Evolutionary conservation across 2,888 invertebrate species (phyloP), one percentile per base, ranked within the genome.

Genomic region (Furcula furcula): DNA sequence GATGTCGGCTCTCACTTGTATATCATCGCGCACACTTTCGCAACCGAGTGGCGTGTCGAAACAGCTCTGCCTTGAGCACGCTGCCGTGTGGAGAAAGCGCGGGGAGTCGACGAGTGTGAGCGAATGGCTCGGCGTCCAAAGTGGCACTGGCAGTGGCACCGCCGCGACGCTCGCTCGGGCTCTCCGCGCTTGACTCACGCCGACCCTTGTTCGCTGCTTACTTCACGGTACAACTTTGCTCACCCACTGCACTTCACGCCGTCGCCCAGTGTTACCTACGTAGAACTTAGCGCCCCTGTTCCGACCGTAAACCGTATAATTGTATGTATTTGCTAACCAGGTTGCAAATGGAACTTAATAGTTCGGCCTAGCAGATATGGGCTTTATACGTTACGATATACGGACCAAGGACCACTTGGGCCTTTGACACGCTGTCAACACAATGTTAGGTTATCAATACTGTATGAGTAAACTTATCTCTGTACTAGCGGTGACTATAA

Each of bases 1-100:
- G 67, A 71, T 75, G 74, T 65, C 72, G 70, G 78, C 85, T 86
- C 88, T 87, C 87, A 88, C 87, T 88, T 88, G 77, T 87, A 86
- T 85, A 87, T 87, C 88, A 88, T 88, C 85, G 86, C 87, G 87
- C 75, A 78, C 66, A 87, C 87, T 87, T 86, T 87, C 87, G 87
- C 80, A 87, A 88, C 69, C 82, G 76, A 79, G 64, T 68, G 68
- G 71, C 74, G 85, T 87, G 82, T 82, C 77, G 84, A 86, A 85
- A 87, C 76, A 67, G 69, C 64, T 76, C 68, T 72, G 75, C 73
- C 73, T 75, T 69, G 72, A 76, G 68, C 77, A 71, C 76, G 74
- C 63, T 60, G 62, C 51, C 44, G 63, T 57, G 65, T 60, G 65
- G 68, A 59, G 71, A 76, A 70, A 76, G 76, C 66, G 55, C 41